A percentile compares a stretch with the other conserved stretches of the same genome.
Conservation (phyloP, 2,797 vertebrate species). For the Tenualosa ilisha region DNA sequence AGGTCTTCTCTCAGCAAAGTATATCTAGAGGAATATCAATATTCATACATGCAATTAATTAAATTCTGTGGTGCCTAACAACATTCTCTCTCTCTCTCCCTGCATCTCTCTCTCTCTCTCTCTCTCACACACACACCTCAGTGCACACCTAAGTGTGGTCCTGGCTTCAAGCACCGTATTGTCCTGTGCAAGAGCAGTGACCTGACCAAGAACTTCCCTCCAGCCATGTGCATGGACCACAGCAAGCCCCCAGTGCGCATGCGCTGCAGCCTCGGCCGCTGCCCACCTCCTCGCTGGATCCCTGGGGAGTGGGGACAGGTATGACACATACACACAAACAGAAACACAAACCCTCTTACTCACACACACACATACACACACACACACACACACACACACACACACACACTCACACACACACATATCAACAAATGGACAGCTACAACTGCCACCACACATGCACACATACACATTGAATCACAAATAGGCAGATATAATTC, state of each 20-base stretch:
- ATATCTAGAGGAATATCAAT: not conserved
- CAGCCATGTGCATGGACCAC: conserved; percentile 84
- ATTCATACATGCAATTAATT: not conserved
- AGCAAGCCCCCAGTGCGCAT: conserved; percentile 90
- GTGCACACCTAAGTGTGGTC: conserved; percentile 97
- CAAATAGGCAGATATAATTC: not conserved
- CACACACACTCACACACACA: conserved; percentile 10
- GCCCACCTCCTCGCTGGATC: conserved; percentile 96
- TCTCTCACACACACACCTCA: conserved; percentile 49
- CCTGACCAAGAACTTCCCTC: conserved; percentile 90
- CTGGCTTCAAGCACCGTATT: conserved; percentile 96
- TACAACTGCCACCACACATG: not conserved
- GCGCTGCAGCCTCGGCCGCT: conserved; percentile 91
- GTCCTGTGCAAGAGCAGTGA: conserved; percentile 96
- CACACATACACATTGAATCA: not conserved
- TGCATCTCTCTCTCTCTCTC: not conserved
- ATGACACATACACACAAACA: conserved; percentile 39
- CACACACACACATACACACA: not conserved
- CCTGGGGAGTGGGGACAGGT: conserved; percentile 98
- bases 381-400: not conserved
- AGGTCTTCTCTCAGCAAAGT: not conserved
- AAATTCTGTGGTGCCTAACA: not conserved
- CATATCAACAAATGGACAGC: not conserved
- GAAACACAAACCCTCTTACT: not conserved
- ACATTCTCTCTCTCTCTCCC: not conserved